Evolutionary conservation across 2,888 invertebrate genomes (phyloP).

Genomic region (Drosophila tripunctata): DNA sequence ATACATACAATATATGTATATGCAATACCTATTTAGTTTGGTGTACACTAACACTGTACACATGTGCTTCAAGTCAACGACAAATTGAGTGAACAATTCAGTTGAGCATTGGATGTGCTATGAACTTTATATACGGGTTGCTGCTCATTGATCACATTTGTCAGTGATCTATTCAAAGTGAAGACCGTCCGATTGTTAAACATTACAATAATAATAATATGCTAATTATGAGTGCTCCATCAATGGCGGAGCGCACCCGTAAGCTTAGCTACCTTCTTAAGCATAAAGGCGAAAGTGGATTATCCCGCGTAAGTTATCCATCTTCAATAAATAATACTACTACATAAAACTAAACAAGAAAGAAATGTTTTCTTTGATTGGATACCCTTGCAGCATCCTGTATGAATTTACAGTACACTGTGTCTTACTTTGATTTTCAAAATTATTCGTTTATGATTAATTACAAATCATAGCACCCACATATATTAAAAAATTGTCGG

Average conservation of each 20-base stretch:
- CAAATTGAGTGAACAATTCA: not conserved
- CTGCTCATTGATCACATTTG: constrained; percentile 12
- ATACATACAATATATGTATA: not conserved
- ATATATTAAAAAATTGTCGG: too few relatives aligned
- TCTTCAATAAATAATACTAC: too few relatives aligned
- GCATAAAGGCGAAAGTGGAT: constrained; percentile 46
- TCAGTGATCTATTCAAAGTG: not conserved
- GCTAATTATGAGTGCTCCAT: constrained; percentile 7
- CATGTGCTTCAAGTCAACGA: not conserved
- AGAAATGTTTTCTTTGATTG: too few relatives aligned
- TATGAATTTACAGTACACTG: too few relatives aligned
- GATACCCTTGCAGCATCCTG: too few relatives aligned
- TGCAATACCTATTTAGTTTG: too few relatives aligned
- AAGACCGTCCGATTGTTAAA: not conserved
- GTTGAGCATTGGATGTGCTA: not conserved
- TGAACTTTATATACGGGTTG: constrained; percentile 24
- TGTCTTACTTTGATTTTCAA: too few relatives aligned
- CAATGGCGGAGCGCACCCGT: constrained; percentile 80
- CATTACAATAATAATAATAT: not conserved
- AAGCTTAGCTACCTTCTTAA: constrained; percentile 79
- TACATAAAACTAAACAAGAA: too few relatives aligned
- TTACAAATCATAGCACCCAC: too few relatives aligned
- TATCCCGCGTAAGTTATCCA: constrained; percentile 46
- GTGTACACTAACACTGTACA: too few relatives aligned
- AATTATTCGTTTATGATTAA: too few relatives aligned